Conservation (phyloP, 2,113 vertebrate genomes). For the Pardalotus punctatus region DNA sequence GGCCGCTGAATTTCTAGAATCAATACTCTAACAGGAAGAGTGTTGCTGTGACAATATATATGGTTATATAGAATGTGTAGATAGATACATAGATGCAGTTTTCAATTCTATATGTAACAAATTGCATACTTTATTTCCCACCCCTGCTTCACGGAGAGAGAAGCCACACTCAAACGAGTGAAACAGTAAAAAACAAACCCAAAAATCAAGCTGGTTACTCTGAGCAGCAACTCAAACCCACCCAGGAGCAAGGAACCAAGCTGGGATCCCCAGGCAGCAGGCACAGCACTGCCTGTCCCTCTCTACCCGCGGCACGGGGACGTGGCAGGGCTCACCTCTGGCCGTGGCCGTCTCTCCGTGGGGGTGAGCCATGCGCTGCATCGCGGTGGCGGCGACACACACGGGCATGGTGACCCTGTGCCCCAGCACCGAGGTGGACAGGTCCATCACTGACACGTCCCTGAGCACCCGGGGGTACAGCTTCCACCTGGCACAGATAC, state of each 20-base stretch:
- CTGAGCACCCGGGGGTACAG: conserved; percentile 87
- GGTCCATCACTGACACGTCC: conserved; percentile 83
- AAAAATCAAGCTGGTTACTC: background rate
- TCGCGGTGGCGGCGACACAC: conserved; percentile 86
- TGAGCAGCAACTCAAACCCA: background rate
- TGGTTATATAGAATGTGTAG: background rate
- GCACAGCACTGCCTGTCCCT: background rate
- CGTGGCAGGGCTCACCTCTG: conserved; percentile 70
- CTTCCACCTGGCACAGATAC: conserved; percentile 78
- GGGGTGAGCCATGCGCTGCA: conserved; percentile 93
- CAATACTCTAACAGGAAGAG: background rate
- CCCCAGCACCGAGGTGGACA: conserved; percentile 82
- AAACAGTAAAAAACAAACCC: rapidly evolving
- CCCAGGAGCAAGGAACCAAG: background rate
- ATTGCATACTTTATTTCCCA: background rate
- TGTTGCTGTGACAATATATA: background rate
- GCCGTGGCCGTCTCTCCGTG: conserved; percentile 88
- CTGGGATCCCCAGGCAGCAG: background rate
- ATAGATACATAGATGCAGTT: background rate
- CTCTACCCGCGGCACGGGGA: rapidly evolving
- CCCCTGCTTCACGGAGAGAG: rapidly evolving
- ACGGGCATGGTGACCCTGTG: conserved; percentile 86
- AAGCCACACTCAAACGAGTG: rapidly evolving
- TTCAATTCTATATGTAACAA: background rate
- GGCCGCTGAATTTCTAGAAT: background rate